These are phyloP conservation scores for Nymphicus hollandicus DNA, from an alignment of 2,113 vertebrate species.

Conservation along the genomic window DNA sequence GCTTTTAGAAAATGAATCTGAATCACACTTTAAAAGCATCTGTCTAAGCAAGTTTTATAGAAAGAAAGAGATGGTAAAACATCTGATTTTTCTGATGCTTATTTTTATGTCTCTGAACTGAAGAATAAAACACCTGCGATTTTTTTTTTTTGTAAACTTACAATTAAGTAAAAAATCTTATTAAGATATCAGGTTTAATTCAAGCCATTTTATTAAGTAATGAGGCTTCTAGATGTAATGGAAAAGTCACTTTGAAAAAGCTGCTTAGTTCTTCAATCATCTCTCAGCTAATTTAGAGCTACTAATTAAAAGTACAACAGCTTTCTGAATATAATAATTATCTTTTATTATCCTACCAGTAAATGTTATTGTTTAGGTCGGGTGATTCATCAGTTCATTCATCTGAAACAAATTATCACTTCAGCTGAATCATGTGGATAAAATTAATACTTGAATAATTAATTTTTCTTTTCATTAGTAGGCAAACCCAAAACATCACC, in stretches of 20 bases:
- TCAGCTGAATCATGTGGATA: background rate
- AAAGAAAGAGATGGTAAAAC: background rate
- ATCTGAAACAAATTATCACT: conserved; percentile 48
- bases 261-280: background rate
- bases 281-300: conserved; percentile 21
- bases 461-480: background rate
- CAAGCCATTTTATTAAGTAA: background rate
- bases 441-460: background rate
- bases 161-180: background rate
- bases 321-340: conserved; percentile 21
- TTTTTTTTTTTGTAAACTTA: background rate
- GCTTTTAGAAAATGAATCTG: background rate
- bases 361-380: conserved; percentile 16
- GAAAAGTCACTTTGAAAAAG: background rate
- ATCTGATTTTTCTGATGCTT: background rate
- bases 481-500: background rate
- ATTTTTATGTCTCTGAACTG: background rate
- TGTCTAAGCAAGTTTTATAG: background rate
- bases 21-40: background rate
- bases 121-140: background rate
- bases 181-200: background rate
- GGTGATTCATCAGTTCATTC: conserved; percentile 38
- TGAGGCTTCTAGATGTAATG: background rate
- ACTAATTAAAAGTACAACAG: conserved; percentile 36
- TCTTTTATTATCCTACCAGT: conserved; percentile 11